phyloP scores from a whole-genome alignment of 2,797 vertebrate species.

The Linurgus olivaceus region DNA sequence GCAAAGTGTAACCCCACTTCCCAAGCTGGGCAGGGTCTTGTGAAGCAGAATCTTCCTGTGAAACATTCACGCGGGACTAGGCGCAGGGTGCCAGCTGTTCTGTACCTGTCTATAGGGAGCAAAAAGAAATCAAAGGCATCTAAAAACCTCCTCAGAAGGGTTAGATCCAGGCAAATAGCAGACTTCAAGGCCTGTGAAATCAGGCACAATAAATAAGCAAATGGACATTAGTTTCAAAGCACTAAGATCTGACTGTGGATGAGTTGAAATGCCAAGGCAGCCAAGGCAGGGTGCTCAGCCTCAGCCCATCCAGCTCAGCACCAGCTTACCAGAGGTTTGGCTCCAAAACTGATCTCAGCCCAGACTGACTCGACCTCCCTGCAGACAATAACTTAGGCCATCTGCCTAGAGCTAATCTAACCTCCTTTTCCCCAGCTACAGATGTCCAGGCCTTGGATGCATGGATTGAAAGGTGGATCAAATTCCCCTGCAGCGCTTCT shows the following conservation, averaged over 20 bases:
- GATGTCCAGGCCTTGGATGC: neutral
- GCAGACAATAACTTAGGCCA: neutral
- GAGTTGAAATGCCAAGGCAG: neutral
- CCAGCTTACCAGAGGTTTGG: neutral
- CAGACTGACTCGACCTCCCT: neutral
- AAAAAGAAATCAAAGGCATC: neutral
- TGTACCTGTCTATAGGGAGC: neutral
- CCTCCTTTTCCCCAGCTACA: neutral
- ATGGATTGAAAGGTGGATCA: neutral
- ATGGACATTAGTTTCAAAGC: neutral
- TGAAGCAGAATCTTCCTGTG: accelerated
- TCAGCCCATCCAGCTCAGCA: neutral
- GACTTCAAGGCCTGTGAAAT: neutral
- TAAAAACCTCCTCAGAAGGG: neutral
- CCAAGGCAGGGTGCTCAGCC: neutral
- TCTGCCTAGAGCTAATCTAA: neutral
- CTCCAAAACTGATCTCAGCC: neutral
- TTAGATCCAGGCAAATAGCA: neutral
- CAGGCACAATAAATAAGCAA: neutral
- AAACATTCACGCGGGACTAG: neutral
- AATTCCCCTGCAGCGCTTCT: neutral
- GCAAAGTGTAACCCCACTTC: neutral
- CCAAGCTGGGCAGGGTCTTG: neutral
- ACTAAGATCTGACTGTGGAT: neutral
- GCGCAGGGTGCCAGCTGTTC: neutral